phyloP scores from a whole-genome alignment of 2,113 vertebrate species.

The Psephotus haematonotus region DNA sequence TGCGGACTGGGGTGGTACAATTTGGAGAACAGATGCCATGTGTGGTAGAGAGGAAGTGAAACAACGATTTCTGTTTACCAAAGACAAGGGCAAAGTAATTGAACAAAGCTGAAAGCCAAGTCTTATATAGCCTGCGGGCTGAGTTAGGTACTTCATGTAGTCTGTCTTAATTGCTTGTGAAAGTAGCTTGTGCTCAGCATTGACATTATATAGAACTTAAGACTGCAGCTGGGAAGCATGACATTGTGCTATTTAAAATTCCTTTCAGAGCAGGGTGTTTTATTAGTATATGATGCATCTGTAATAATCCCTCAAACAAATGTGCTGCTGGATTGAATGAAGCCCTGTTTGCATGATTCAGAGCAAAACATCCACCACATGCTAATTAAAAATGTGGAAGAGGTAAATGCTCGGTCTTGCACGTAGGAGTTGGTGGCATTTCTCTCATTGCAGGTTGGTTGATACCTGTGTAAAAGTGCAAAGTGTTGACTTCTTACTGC shows the following conservation, averaged over 20 bases:
- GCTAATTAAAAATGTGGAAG: not conserved
- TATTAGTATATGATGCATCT: not conserved
- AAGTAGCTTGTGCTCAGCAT: not conserved
- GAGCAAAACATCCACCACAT: not conserved
- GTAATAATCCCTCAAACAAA: not conserved
- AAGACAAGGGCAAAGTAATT: conserved; percentile 6
- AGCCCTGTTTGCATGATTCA: not conserved
- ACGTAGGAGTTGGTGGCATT: not conserved
- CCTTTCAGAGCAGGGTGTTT: not conserved
- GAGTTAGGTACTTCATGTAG: conserved; percentile 28
- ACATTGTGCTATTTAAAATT: not conserved
- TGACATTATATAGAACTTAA: not conserved
- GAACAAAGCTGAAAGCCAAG: not conserved
- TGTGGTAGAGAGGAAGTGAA: not conserved
- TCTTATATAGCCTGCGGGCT: not conserved
- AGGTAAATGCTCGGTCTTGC: not conserved
- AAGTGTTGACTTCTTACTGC: not conserved
- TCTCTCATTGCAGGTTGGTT: not conserved
- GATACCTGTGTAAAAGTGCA: not conserved
- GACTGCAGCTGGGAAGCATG: not conserved
- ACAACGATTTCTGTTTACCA: not conserved
- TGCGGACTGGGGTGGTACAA: not conserved
- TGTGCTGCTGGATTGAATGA: not conserved
- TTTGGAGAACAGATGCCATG: not conserved
- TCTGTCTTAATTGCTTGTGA: conserved; percentile 31